Evolutionary conservation across 2,113 vertebrate species (phyloP).

Genomic region (Sebastes fasciatus): DNA sequence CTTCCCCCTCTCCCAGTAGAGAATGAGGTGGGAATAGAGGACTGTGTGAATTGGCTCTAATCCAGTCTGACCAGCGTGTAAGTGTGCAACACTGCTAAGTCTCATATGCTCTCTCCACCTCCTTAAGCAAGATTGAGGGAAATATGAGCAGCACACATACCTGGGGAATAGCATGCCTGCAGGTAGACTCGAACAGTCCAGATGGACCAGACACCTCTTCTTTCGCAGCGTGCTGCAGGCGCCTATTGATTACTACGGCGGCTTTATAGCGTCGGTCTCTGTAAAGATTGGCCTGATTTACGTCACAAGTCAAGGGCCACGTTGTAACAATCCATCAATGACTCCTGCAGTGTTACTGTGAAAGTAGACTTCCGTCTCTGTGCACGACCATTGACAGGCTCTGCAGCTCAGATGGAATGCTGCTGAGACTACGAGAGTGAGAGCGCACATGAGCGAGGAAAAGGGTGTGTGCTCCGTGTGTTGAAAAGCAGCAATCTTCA

Average conservation of each 20-base stretch:
- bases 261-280: slow-evolving; percentile 33
- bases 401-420: slow-evolving; percentile 44
- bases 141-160: slow-evolving; percentile 40
- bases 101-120: slow-evolving; percentile 46
- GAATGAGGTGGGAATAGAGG: slow-evolving; percentile 53
- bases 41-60: slow-evolving; percentile 72
- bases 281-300: slow-evolving; percentile 64
- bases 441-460: background rate
- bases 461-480: slow-evolving; percentile 29
- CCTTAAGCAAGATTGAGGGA: slow-evolving; percentile 47
- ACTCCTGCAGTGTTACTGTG: slow-evolving; percentile 42
- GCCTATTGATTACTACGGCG: slow-evolving; percentile 22
- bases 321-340: slow-evolving; percentile 54
- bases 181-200: background rate
- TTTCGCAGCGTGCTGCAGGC: slow-evolving; percentile 20
- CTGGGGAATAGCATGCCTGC: slow-evolving; percentile 18
- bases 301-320: slow-evolving; percentile 49
- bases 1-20: slow-evolving; percentile 59
- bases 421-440: slow-evolving; percentile 41
- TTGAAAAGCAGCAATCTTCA: slow-evolving; percentile 54
- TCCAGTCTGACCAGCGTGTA: slow-evolving; percentile 69
- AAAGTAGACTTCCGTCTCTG: slow-evolving; percentile 46
- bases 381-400: slow-evolving; percentile 36
- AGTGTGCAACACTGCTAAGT: slow-evolving; percentile 55
- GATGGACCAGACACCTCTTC: slow-evolving; percentile 11